Conservation (phyloP, 64 coral and sea anemone genomes). For the Astreopora myriophthalma region DNA sequence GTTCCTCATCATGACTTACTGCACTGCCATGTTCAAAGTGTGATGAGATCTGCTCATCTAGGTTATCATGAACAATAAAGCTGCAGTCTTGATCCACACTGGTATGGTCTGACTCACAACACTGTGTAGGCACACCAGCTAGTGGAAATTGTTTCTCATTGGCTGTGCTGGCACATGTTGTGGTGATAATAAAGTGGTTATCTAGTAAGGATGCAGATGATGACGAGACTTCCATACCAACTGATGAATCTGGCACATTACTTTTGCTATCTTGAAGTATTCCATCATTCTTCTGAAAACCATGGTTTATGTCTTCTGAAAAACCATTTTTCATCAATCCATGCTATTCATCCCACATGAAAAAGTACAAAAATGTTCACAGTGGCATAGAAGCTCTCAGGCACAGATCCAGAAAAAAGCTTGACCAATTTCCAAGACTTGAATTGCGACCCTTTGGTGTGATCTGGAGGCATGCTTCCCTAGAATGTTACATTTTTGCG, state of each 20-base stretch:
- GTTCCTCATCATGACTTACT: conserved; percentile 10
- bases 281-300: not conserved
- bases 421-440: no score
- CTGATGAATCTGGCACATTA: not conserved
- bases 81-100: conserved; percentile 21
- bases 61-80: not conserved
- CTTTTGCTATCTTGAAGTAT: not conserved
- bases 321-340: no score
- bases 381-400: no score
- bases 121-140: not conserved
- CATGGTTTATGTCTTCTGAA: not conserved
- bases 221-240: not conserved
- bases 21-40: not conserved
- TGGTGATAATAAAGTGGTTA: not conserved
- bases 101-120: not conserved
- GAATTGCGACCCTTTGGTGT: no score
- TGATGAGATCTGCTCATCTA: conserved; percentile 18
- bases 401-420: no score
- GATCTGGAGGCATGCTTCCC: no score
- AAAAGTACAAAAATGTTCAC: no score
- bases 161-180: not conserved
- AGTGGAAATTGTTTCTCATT: not conserved
- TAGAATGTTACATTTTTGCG: no score
- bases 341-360: no score
- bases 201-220: not conserved